phyloP scores from a whole-genome alignment of 2,113 vertebrate genomes.

The Etheostoma cragini region DNA sequence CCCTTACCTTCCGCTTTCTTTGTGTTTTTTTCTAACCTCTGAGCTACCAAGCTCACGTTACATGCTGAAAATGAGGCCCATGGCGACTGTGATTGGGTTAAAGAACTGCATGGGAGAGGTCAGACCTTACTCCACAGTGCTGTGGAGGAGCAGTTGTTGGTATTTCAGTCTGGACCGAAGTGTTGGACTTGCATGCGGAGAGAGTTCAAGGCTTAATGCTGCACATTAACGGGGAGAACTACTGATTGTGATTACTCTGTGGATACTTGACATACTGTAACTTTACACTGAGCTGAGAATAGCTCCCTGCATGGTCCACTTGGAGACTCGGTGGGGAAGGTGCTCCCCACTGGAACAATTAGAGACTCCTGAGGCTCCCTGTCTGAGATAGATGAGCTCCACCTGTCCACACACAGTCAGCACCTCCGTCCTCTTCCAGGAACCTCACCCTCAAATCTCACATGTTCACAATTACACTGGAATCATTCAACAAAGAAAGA shows the following conservation, averaged over 20 bases:
- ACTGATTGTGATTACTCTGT: conserved; percentile 85
- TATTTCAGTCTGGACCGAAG: neutral
- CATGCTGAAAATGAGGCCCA: no score
- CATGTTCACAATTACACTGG: neutral
- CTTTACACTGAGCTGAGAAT: conserved; percentile 87
- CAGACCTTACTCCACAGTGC: no score
- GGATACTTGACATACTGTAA: conserved; percentile 88
- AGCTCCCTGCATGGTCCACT: conserved; percentile 75
- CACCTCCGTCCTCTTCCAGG: conserved; percentile 43
- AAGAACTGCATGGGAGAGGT: no score
- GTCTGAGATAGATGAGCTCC: conserved; percentile 68
- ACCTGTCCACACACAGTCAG: conserved; percentile 77
- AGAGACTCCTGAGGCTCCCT: conserved; percentile 64
- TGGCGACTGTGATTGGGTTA: no score
- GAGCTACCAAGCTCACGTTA: no score
- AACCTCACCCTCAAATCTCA: neutral
- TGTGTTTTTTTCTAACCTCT: no score
- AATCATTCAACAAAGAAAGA: neutral
- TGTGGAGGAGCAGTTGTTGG: neutral
- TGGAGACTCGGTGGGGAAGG: conserved; percentile 75
- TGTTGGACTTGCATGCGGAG: neutral
- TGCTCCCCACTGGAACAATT: conserved; percentile 83
- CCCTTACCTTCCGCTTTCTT: no score
- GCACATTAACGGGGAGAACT: conserved; percentile 50
- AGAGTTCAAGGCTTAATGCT: conserved; percentile 22